phyloP scores from a whole-genome alignment of 1,140 invertebrate genomes.

The Idris sp. region DNA sequence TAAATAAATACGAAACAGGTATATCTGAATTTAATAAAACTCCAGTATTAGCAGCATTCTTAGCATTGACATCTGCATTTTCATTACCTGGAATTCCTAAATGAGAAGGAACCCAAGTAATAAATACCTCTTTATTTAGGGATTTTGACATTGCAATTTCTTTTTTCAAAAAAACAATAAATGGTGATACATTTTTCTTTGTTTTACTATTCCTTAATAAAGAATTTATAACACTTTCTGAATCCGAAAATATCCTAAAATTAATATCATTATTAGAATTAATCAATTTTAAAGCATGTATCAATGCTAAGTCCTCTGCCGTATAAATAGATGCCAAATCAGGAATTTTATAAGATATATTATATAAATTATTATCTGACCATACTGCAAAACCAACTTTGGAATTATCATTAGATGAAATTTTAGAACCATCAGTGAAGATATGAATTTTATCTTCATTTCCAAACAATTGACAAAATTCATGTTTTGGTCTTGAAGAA shows the following conservation, averaged over 20 bases:
- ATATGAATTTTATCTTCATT: not conserved
- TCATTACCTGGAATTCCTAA: too few relatives aligned
- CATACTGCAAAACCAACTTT: too few relatives aligned
- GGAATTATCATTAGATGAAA: not conserved
- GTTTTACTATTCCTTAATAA: too few relatives aligned
- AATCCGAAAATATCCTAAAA: not conserved
- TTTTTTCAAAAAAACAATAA: too few relatives aligned
- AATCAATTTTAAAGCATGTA: not conserved
- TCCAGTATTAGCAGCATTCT: too few relatives aligned
- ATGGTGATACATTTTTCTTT: too few relatives aligned
- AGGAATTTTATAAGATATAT: not conserved
- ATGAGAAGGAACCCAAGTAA: too few relatives aligned
- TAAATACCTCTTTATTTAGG: too few relatives aligned
- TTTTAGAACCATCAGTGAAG: not conserved
- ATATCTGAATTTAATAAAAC: too few relatives aligned
- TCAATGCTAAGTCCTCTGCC: not conserved
- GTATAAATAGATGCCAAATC: not conserved
- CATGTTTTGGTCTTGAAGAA: not conserved
- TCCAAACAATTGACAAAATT: not conserved
- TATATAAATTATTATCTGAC: not conserved
- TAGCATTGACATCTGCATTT: too few relatives aligned
- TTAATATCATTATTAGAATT: not conserved
- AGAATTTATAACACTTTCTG: not conserved
- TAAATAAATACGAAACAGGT: too few relatives aligned
- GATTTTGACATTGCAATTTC: too few relatives aligned